These are phyloP conservation scores for Drosophila suboccidentalis DNA, from an alignment of 2,888 invertebrate species.

Conservation along the genomic window DNA sequence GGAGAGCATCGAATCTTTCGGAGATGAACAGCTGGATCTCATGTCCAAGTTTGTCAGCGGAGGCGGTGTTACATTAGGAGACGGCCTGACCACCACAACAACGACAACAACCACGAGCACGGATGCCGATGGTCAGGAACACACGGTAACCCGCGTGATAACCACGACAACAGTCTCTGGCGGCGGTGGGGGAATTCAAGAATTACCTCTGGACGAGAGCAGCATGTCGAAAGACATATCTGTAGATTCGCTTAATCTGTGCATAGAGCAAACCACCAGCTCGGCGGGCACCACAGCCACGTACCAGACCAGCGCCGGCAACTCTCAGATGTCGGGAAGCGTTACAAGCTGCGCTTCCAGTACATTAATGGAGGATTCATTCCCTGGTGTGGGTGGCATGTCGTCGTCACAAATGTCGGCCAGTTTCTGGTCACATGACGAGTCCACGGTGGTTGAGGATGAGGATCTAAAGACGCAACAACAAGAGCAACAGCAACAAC, in stretches of 20 bases:
- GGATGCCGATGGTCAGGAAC: conserved; percentile 80
- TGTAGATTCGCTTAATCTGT: conserved; percentile 85
- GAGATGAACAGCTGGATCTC: conserved; percentile 79
- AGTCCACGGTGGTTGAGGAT: conserved; percentile 78
- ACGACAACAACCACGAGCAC: conserved; percentile 82
- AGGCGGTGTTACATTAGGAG: conserved; percentile 66
- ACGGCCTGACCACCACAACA: conserved; percentile 78
- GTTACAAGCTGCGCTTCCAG: conserved; percentile 94
- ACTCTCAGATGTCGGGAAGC: conserved; percentile 94
- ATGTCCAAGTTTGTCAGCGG: conserved; percentile 71
- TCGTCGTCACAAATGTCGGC: conserved; percentile 76
- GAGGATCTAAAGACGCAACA: conserved; percentile 50
- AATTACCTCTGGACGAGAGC: conserved; percentile 57
- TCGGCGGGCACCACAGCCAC: conserved; percentile 94
- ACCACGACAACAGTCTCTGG: conserved; percentile 70
- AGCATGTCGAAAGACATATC: conserved; percentile 83
- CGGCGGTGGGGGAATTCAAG: conserved; percentile 59
- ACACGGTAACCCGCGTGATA: conserved; percentile 71
- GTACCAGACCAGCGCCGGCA: conserved; percentile 93
- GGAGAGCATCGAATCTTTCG: conserved; percentile 85
- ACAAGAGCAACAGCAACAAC: conserved; percentile 35
- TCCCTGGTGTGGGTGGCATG: conserved; percentile 72
- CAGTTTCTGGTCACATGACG: conserved; percentile 81
- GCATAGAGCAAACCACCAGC: conserved; percentile 90
- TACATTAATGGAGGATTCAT: conserved; percentile 90